These are phyloP conservation scores for Drosophila subsilvestris DNA, from an alignment of 2,888 invertebrate genomes.

Conservation along the genomic window DNA sequence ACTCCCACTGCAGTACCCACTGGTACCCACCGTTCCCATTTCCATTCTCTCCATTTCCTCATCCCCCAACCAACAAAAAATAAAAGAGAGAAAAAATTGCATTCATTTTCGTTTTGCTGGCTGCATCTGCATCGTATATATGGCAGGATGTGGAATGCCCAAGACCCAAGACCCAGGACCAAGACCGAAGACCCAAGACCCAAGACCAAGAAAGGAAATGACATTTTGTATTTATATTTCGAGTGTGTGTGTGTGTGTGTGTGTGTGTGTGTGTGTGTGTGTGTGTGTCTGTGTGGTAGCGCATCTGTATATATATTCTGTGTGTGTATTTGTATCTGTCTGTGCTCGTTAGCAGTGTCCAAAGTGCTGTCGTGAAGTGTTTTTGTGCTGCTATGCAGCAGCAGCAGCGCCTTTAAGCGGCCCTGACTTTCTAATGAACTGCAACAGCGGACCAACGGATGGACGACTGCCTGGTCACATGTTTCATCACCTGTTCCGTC, in stretches of 20 bases:
- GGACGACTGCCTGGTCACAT: neutral
- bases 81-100: neutral
- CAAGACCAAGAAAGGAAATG: slow-evolving; percentile 24
- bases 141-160: slow-evolving; percentile 27
- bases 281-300: slow-evolving; percentile 11
- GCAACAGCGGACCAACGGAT: neutral
- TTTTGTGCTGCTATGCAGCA: slow-evolving; percentile 50
- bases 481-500: neutral
- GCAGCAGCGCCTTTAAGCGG: slow-evolving; percentile 31
- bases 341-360: slow-evolving; percentile 69
- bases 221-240: slow-evolving; percentile 59
- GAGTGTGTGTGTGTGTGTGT: slow-evolving; percentile 19
- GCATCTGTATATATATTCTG: neutral
- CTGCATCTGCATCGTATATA: slow-evolving; percentile 11
- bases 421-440: slow-evolving; percentile 42
- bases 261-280: slow-evolving; percentile 17
- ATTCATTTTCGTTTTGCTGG: slow-evolving; percentile 4
- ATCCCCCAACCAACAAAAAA: neutral
- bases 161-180: neutral
- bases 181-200: neutral
- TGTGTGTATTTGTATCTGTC: slow-evolving; percentile 32
- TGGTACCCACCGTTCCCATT: slow-evolving; percentile 14
- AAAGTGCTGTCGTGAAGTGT: slow-evolving; percentile 58
- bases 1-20: neutral
- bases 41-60: neutral